Evolutionary conservation across 2,113 vertebrate species (phyloP), one percentile per base, ranked within the genome.

Genomic region (Hoplias malabaricus): DNA sequence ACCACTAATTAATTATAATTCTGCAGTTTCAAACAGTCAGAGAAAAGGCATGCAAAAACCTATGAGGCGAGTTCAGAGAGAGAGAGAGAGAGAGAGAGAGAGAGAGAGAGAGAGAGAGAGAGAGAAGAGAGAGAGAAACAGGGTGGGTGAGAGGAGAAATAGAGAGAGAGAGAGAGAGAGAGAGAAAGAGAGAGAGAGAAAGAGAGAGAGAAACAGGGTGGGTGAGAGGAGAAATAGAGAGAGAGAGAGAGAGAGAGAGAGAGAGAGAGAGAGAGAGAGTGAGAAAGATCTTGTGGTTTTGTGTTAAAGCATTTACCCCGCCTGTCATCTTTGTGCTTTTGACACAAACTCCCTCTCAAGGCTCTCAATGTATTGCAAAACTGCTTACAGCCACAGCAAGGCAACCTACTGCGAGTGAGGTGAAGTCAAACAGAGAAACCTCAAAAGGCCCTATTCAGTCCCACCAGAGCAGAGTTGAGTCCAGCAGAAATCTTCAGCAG

Each of bases 1-100:
- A 89, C 90, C 91, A 88, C 89, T 86, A 86, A 89, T 91, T 89
- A 91, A 78, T 82, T 71, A 34, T 85, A 88, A 86, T 69, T 86
- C 79, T 85, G 81, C 62, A 82, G 78, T 82, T 84, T 90, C 86
- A 89, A 83, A 86, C 86, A 90, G 82, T 90, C 84, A 90, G 87
- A 86, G 83, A 57, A 69, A 85, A 82, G 86, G 89, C 91, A 90
- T 87, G 85, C 84, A 83, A 73, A 86, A 88, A 89, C 70, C 78
- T 76, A 83, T 69, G 62, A 56, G 82, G 84, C 85, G 80, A 79
- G 87, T 87, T 87, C 84, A 78, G 73, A 78, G 53, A 67, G 59
- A 38, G 69, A 78, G 69, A 12, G 54, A 69, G 53, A 57, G 53
- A 43, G 63, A 46, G 62, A 43, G 74, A 31, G 75, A 43, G 16